phyloP scores from a whole-genome alignment of 2,888 invertebrate species.

The Meloe dianella region DNA sequence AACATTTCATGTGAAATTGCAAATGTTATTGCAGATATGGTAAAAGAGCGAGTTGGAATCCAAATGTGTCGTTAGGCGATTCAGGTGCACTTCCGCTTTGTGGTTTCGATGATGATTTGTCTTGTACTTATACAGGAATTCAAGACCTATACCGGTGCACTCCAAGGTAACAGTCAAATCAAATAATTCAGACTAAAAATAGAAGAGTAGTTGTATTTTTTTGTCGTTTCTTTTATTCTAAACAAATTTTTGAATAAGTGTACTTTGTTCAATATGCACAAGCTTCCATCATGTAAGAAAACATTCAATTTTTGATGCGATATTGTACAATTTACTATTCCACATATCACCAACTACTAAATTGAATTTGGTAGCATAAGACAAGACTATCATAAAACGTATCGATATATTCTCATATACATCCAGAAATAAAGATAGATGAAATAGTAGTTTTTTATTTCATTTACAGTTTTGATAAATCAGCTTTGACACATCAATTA shows the following conservation, averaged over 20 bases:
- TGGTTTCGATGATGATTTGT: slow-evolving; percentile 45
- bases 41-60: slow-evolving; percentile 51
- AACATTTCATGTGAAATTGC: not conserved
- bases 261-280: slow-evolving; percentile 1
- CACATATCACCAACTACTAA: slow-evolving; percentile 13
- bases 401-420: slow-evolving; percentile 18
- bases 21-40: slow-evolving; percentile 47
- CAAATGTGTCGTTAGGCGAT: slow-evolving; percentile 41
- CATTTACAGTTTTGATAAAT: slow-evolving; percentile 22
- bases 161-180: slow-evolving; percentile 55
- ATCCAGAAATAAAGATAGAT: slow-evolving; percentile 28
- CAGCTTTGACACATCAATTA: slow-evolving; percentile 18
- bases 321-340: slow-evolving; percentile 26
- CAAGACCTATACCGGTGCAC: slow-evolving; percentile 63
- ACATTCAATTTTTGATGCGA: slow-evolving; percentile 28
- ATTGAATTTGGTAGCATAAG: slow-evolving; percentile 5
- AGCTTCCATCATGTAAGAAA: not conserved
- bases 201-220: not conserved
- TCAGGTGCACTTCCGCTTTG: slow-evolving; percentile 37
- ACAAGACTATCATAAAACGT: slow-evolving; percentile 19
- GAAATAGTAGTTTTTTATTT: not conserved
- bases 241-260: not conserved
- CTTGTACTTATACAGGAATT: slow-evolving; percentile 62
- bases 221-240: no score
- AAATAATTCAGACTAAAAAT: not conserved